Percentiles rank a stretch among this genome's conserved stretches.
Evolutionary conservation across 2,113 vertebrate genomes (phyloP).

Genomic region (Centrocercus urophasianus): DNA sequence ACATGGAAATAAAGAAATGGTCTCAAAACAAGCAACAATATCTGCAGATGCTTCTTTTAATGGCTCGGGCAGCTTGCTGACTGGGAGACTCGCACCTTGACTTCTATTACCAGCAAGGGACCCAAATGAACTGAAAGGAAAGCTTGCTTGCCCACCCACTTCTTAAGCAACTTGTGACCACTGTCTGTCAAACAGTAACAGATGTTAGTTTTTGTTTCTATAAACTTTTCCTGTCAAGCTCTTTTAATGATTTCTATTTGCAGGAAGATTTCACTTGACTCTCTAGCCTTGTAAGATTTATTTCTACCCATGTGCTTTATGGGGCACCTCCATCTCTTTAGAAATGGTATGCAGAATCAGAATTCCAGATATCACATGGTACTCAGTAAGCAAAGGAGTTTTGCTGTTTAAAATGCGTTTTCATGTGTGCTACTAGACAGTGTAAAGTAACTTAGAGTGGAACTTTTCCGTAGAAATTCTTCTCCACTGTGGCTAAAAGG

Average conservation of each 20-base stretch:
- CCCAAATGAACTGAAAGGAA: background rate
- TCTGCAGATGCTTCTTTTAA: background rate
- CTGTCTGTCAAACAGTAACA: background rate
- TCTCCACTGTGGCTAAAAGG: background rate
- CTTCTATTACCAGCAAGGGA: background rate
- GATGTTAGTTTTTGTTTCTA: background rate
- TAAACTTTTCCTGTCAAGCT: background rate
- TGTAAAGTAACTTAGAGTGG: background rate
- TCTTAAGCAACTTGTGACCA: background rate
- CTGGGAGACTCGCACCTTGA: background rate
- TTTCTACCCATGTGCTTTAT: background rate
- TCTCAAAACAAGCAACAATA: conserved; percentile 15
- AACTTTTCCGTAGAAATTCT: background rate
- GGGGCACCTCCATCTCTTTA: background rate
- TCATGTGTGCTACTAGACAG: accelerated
- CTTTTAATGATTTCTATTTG: background rate
- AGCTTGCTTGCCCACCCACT: background rate
- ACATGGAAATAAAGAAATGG: conserved; percentile 23
- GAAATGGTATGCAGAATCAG: background rate
- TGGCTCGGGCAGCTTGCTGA: background rate
- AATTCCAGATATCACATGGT: background rate
- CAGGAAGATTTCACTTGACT: background rate
- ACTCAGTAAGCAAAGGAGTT: background rate
- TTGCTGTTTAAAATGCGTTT: background rate
- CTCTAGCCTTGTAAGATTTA: background rate